Evolutionary conservation across 2,113 vertebrate genomes (phyloP), one percentile per base, ranked within the genome.

Genomic region (Sander lucioperca): DNA sequence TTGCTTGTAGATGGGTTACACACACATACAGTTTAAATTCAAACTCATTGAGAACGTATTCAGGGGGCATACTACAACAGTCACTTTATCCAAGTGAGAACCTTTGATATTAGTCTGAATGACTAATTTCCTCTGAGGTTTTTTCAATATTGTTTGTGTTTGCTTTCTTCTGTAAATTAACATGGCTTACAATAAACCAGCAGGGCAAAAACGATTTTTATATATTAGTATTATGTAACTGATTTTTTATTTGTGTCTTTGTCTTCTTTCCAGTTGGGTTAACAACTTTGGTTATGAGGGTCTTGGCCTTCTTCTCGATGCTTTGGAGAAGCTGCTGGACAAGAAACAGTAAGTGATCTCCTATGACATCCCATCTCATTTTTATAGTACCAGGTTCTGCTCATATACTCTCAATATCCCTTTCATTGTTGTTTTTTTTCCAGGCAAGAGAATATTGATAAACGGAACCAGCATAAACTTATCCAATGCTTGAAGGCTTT

Each of bases 231-330:
- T 80, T 23, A 6, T 3, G n/a, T 67, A 2, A 76, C 27, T 86
- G 9, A 4, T 21, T 54, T 51, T 76, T 72, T 73, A 3, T 23
- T 6, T 74, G 23, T 88, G 7, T 89, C 11, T 89, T 5, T 84
- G 27, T 47, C 1, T 80, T 18, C 18, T 91, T 77, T 65, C 61
- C 68, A 99, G 98, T 91, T 99, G 98, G 98, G 98, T 99, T 88
- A 98, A 99, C 91, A 99, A 99, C 94, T 99, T 99, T 71, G 98
- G 98, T 27, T 96, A 99, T 94, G 98, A 99, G 93, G 98, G 98
- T 79, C 97, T 99, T 33, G 97, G 98, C 2, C 95, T 99, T 54
- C 94, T 99, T 54, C 69, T 99, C 94, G 98, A 99, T 83, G 93
- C 88, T 1, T 85, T 99, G 95, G 98, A 99, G 90, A 98, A 96